These are phyloP conservation scores for Sylvia atricapilla DNA, from an alignment of 2,113 vertebrate genomes.

Conservation along the genomic window DNA sequence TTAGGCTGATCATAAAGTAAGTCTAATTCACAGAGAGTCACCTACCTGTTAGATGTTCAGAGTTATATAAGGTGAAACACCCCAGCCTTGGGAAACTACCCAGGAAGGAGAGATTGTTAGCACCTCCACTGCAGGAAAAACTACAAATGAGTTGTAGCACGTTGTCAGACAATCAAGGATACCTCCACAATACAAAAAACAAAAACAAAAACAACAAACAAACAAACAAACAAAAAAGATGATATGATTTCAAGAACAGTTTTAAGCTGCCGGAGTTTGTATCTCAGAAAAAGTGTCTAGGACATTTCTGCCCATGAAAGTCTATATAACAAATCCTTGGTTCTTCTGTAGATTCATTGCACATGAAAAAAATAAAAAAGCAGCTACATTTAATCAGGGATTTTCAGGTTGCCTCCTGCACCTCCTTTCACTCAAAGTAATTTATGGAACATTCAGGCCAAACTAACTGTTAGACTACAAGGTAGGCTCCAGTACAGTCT, in stretches of 20 bases:
- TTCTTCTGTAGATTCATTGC: background rate
- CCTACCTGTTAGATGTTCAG: background rate
- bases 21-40: background rate
- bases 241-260: background rate
- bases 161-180: background rate
- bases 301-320: background rate
- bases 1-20: background rate
- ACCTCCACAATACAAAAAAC: background rate
- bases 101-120: background rate
- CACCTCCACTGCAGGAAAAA: background rate
- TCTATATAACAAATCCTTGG: background rate
- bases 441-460: background rate
- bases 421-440: background rate
- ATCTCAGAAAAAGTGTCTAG: background rate
- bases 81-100: background rate
- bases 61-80: background rate
- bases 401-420: background rate
- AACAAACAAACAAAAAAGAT: too few species aligned
- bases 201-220: background rate
- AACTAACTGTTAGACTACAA: background rate
- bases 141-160: background rate
- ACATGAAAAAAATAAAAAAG: background rate
- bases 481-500: background rate
- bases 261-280: background rate
- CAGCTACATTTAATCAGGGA: background rate